A percentile compares a stretch with the other conserved stretches of the same genome.
Evolutionary conservation across 2,113 vertebrate genomes (phyloP).

Genomic region (Chionis minor): DNA sequence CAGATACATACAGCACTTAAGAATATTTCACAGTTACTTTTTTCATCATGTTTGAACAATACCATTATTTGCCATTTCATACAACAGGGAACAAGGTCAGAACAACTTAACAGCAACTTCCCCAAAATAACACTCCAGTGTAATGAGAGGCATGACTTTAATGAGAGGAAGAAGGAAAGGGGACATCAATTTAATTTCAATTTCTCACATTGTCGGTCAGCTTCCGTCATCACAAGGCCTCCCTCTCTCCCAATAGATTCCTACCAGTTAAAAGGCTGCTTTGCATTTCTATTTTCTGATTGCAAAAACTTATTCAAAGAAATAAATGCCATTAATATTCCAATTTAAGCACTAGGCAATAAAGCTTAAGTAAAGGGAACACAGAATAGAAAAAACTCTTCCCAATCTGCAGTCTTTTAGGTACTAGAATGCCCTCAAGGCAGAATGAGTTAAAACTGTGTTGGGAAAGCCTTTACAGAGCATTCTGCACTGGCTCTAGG

Average conservation of each 20-base stretch:
- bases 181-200: background rate
- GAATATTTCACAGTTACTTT: background rate
- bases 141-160: background rate
- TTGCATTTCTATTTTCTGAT: background rate
- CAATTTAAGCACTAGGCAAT: background rate
- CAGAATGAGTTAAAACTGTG: background rate
- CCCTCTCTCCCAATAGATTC: background rate
- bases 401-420: background rate
- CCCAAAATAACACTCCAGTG: background rate
- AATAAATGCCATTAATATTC: background rate
- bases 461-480: background rate
- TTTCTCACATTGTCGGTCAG: background rate
- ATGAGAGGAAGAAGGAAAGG: background rate
- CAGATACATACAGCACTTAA: background rate
- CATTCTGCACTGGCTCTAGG: background rate
- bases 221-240: background rate
- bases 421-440: background rate
- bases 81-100: background rate
- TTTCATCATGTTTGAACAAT: background rate
- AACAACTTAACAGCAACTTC: background rate
- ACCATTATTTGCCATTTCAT: background rate
- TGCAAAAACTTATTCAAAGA: background rate
- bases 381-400: background rate
- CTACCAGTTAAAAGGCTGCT: background rate
- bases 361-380: background rate